Evolutionary conservation across 2,888 invertebrate genomes (phyloP).

Genomic region (Megastigmus dorsalis): DNA sequence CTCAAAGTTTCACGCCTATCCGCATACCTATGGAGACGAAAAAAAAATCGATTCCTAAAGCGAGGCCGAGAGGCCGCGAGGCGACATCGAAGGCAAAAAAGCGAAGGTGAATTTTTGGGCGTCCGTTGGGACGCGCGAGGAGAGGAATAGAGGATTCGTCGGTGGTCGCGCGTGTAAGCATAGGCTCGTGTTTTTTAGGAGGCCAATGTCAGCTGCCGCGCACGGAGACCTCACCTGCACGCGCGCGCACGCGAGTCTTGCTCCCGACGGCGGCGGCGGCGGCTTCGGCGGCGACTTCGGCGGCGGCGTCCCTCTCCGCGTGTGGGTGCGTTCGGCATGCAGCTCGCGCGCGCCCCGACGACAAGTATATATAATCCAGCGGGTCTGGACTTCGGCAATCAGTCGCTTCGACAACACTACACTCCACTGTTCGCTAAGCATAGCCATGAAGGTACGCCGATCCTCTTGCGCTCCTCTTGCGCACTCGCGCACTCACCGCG

Average conservation of each 20-base stretch:
- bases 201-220: constrained; percentile 48
- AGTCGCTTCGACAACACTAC: constrained; percentile 66
- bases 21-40: too few relatives aligned
- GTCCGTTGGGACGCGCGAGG: not conserved
- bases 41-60: not conserved
- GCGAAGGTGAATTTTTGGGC: not conserved
- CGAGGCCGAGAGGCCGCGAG: not conserved
- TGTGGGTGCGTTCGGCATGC: constrained; percentile 41
- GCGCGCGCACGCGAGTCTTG: not conserved
- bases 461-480: not conserved
- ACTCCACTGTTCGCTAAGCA: constrained; percentile 11
- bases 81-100: too few relatives aligned
- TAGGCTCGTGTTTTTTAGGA: constrained; percentile 22
- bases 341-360: constrained; percentile 32
- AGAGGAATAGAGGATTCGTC: not conserved
- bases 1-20: too few relatives aligned
- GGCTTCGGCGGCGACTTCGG: too few relatives aligned
- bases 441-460: constrained; percentile 50
- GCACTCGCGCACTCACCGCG: not conserved
- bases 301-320: too few relatives aligned
- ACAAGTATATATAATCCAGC: constrained; percentile 68
- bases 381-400: constrained; percentile 63
- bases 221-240: not conserved
- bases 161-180: not conserved
- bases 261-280: too few relatives aligned